Base-by-base conservation (phyloP, 2,113 vertebrate species). In the Limanda limanda region DNA sequence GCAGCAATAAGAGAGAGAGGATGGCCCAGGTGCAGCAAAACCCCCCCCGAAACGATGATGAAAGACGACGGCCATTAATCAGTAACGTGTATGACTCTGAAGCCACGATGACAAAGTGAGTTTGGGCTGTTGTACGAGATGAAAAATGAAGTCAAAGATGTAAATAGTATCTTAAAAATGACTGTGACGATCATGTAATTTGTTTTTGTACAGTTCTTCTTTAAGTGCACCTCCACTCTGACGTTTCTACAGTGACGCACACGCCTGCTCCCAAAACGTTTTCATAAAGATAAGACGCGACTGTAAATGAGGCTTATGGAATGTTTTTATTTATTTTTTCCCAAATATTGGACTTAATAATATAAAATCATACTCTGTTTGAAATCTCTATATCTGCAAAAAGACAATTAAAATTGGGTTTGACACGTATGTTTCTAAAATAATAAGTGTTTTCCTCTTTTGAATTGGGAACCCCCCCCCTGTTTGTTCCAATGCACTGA, bases 171-270 rank as follows among this genome's bases (percentile, higher is more conserved):
- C 83, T 77, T 77, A 72, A 81, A 31, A 88, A 90, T 84, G 87
- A 92, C 88, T 92, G 90, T 93, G 92, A 93, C 88, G 75, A 92
- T 93, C 89, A 92, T 92, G 90, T 92, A 76, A 74, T 89, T 88
- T 86, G 55, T 87, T 92, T 54, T 89, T 83, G 75, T 85, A 72
- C 76, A 76, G 68, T 63, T 84, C 88, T 54, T 82, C 35, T 82
- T 88, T 69, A 37, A 84, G 71, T 48, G 76, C 68, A 70, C 83
- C 83, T 90, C 76, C 55, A 63, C 45, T 35, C 58, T 40, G 82
- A 85, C 79, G 89, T 83, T 90, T 90, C 88, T 89, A 79, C 73
- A 79, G 54, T 83, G 74, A 88, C 20, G 47, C 81, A 81, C 81
- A 81, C 68, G 74, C 76, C 88, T 86, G 67, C 71, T 81, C 71